Evolutionary conservation across 2,113 vertebrate species (phyloP).

Genomic region (Calypte anna): DNA sequence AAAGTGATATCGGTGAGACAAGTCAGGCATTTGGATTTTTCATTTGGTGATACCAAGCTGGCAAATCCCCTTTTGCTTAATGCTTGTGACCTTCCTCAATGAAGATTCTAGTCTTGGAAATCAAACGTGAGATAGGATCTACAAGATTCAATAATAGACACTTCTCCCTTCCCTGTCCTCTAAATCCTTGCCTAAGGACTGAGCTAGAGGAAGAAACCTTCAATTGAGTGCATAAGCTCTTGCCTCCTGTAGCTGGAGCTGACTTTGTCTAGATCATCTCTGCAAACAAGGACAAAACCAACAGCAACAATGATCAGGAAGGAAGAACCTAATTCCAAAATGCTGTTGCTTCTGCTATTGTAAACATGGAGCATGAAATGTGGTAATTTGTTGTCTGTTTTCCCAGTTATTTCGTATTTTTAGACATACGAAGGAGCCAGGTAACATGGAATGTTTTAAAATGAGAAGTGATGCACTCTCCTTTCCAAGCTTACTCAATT

Average conservation of each 20-base stretch:
- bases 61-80: not conserved
- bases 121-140: not conserved
- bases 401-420: conserved; percentile 50
- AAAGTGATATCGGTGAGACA: not conserved
- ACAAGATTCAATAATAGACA: not conserved
- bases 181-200: not conserved
- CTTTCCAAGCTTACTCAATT: conserved; percentile 34
- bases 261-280: not conserved
- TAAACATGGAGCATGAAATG: conserved; percentile 21
- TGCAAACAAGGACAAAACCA: conserved; percentile 3
- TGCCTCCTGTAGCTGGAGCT: not conserved
- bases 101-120: not conserved
- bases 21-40: not conserved
- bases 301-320: not conserved
- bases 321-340: not conserved
- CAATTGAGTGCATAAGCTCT: not conserved
- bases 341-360: not conserved
- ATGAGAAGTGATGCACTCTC: conserved; percentile 14
- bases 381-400: conserved; percentile 56
- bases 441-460: conserved; percentile 36
- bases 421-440: not conserved
- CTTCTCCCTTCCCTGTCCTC: rapidly evolving
- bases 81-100: not conserved
- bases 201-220: not conserved
- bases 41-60: not conserved